Evolutionary conservation across 2,113 vertebrate genomes (phyloP).

Genomic region (Callaeas wilsoni): DNA sequence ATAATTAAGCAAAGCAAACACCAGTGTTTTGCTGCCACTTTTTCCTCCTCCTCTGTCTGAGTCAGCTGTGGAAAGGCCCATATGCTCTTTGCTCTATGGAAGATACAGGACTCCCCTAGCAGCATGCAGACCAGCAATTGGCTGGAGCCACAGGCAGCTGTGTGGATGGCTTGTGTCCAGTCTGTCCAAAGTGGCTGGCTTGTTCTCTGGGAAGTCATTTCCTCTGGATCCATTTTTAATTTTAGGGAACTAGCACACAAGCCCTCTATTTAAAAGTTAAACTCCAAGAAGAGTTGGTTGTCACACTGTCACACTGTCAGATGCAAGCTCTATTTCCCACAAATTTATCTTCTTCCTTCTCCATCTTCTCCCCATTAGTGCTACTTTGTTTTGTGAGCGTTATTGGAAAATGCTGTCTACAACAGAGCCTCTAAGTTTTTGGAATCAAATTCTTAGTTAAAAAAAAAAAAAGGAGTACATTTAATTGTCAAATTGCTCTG

Average conservation of each 20-base stretch:
- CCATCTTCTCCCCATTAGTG: neutral
- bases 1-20: neutral
- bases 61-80: neutral
- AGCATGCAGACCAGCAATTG: slow-evolving; percentile 21
- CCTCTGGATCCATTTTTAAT: slow-evolving; percentile 28
- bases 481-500: neutral
- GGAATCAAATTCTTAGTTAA: neutral
- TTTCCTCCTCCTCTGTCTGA: neutral
- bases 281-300: neutral
- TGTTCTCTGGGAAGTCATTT: slow-evolving; percentile 38
- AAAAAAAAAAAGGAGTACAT: neutral
- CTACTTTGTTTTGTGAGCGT: neutral
- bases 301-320: neutral
- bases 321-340: neutral
- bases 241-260: slow-evolving; percentile 12
- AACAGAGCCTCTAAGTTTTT: neutral
- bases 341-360: neutral
- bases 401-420: neutral
- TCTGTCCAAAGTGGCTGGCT: neutral
- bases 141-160: neutral
- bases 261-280: slow-evolving; percentile 22
- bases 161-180: slow-evolving; percentile 38
- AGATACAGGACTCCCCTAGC: neutral
- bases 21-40: neutral
- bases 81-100: neutral